Percentiles rank a stretch among this genome's conserved stretches.
phyloP scores from a whole-genome alignment of 2,113 vertebrate species.

The Prunella fulvescens region DNA sequence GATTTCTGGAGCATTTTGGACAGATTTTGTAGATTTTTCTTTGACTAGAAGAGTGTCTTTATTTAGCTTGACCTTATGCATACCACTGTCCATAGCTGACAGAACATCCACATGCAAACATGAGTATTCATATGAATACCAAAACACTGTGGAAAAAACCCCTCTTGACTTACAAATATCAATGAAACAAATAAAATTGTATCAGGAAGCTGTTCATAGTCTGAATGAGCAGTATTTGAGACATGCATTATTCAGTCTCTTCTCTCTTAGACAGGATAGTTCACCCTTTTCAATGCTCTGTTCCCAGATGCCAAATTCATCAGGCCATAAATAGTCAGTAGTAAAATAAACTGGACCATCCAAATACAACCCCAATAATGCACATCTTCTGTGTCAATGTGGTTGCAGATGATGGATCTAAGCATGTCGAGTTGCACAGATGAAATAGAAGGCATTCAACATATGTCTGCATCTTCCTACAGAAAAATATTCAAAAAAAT shows the following conservation, averaged over 20 bases:
- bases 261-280: background rate
- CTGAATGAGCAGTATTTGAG: background rate
- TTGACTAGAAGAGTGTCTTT: background rate
- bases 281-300: background rate
- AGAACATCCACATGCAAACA: background rate
- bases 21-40: background rate
- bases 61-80: background rate
- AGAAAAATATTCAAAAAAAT: background rate
- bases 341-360: background rate
- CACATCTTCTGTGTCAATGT: background rate
- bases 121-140: background rate
- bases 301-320: background rate
- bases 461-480: background rate
- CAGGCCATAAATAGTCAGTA: background rate
- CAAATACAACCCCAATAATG: background rate
- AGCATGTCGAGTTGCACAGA: rapidly evolving
- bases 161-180: background rate
- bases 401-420: background rate
- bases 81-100: background rate
- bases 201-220: background rate
- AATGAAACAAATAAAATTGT: background rate
- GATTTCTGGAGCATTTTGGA: background rate
- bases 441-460: background rate
- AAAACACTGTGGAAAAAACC: background rate
- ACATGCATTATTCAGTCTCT: background rate